Percentiles rank a stretch among this genome's conserved stretches.
Evolutionary conservation across 2,797 vertebrate genomes (phyloP).

Genomic region (Rhabdomys pumilio): DNA sequence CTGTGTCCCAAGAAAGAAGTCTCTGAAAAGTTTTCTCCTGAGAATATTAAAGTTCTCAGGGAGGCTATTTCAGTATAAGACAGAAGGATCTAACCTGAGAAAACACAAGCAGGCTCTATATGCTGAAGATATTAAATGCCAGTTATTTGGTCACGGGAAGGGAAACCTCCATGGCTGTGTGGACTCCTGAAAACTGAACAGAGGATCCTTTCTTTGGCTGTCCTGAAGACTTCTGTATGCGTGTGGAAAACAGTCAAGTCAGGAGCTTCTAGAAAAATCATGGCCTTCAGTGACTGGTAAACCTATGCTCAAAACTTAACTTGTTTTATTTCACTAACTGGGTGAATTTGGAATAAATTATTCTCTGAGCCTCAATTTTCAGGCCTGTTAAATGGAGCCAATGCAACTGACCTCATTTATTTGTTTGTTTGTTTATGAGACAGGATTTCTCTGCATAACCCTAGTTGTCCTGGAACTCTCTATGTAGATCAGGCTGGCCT

Average conservation of each 20-base stretch:
- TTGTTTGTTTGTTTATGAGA: not conserved
- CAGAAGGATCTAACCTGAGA: conserved; percentile 37
- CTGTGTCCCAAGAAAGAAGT: conserved; percentile 41
- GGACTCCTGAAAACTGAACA: conserved; percentile 34
- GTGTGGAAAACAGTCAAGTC: conserved; percentile 63
- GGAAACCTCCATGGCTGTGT: not conserved
- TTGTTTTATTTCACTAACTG: conserved; percentile 33
- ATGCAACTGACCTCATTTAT: not conserved
- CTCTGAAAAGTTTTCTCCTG: conserved; percentile 54
- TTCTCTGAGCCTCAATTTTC: conserved; percentile 44
- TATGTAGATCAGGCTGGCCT: not conserved
- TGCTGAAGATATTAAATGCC: not conserved
- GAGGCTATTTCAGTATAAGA: conserved; percentile 20
- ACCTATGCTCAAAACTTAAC: conserved; percentile 46
- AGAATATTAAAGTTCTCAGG: conserved; percentile 57
- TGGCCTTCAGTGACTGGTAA: not conserved
- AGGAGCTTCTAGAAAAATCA: conserved; percentile 63
- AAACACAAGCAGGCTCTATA: not conserved
- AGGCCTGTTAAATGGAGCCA: conserved; percentile 63
- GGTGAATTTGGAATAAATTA: conserved; percentile 17
- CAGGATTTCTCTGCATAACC: not conserved
- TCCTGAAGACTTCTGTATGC: not conserved
- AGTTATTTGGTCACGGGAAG: conserved; percentile 36
- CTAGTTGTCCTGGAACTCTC: not conserved
- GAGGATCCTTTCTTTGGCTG: conserved; percentile 51